Evolutionary conservation across 1,140 invertebrate genomes (phyloP).

Genomic region (Lepidurus apus): DNA sequence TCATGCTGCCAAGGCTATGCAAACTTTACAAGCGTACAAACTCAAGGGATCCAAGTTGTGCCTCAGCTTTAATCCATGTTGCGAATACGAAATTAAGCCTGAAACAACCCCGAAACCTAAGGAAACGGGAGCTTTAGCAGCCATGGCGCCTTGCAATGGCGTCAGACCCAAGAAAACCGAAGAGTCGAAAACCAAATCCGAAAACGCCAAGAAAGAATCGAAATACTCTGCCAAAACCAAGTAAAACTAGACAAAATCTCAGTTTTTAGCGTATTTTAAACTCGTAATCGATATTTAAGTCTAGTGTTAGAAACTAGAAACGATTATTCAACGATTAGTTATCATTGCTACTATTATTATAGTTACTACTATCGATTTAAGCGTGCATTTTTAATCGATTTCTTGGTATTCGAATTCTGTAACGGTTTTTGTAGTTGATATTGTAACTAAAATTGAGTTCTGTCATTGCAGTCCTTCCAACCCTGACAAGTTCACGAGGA

Average conservation of each 20-base stretch:
- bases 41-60: conserved; percentile 1
- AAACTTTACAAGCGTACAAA: neutral
- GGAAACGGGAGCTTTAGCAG: neutral
- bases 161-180: neutral
- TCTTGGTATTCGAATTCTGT: too few species aligned
- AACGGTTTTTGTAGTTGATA: too few species aligned
- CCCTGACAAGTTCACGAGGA: conserved; percentile 5
- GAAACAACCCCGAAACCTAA: neutral
- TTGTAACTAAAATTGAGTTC: too few species aligned
- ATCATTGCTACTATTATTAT: too few species aligned
- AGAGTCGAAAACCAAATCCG: neutral
- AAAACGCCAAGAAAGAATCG: neutral
- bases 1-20: conserved; percentile 8
- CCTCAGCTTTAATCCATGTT: conserved; percentile 17
- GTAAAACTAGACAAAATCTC: neutral
- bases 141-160: neutral
- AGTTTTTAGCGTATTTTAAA: too few species aligned
- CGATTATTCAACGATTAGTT: too few species aligned
- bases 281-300: too few species aligned
- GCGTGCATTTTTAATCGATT: too few species aligned
- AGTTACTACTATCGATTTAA: too few species aligned
- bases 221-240: conserved; percentile 11
- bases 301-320: too few species aligned
- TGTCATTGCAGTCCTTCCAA: neutral
- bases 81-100: neutral